phyloP scores from a whole-genome alignment of 2,797 vertebrate species.

The Philypnodon macrostomus region DNA sequence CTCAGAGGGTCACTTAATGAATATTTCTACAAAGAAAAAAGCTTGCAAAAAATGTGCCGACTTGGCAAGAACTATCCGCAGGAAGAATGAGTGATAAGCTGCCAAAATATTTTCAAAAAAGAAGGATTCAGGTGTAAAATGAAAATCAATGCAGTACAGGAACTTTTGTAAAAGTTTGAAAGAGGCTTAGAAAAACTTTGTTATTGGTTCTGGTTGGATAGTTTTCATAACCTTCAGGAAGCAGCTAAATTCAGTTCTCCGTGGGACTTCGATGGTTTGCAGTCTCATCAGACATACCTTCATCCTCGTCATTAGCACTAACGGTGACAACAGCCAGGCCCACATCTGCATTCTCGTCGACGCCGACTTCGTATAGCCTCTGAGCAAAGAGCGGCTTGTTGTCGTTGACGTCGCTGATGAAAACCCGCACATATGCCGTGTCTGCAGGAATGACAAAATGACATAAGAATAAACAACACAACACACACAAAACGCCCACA shows the following conservation, averaged over 20 bases:
- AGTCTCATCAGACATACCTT: slow-evolving; percentile 75
- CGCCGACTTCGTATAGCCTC: slow-evolving; percentile 81
- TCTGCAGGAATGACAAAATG: slow-evolving; percentile 72
- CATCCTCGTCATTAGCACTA: slow-evolving; percentile 85
- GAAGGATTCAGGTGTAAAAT: slow-evolving; percentile 7
- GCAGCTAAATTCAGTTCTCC: slow-evolving; percentile 20
- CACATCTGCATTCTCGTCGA: slow-evolving; percentile 87
- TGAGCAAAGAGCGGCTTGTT: slow-evolving; percentile 87
- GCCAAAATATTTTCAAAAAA: slow-evolving; percentile 26
- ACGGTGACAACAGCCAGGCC: slow-evolving; percentile 81
- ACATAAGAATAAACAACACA: slow-evolving; percentile 57
- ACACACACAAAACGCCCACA: slow-evolving; percentile 2
- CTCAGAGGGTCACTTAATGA: slow-evolving; percentile 39
- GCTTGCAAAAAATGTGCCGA: slow-evolving; percentile 18
- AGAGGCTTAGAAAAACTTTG: slow-evolving; percentile 27
- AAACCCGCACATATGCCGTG: slow-evolving; percentile 84
- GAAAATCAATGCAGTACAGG: slow-evolving; percentile 15
- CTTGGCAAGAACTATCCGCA: slow-evolving; percentile 28
- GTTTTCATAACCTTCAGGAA: slow-evolving; percentile 39
- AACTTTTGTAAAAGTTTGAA: slow-evolving; percentile 24
- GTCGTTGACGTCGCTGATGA: slow-evolving; percentile 90
- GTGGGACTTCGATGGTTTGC: slow-evolving; percentile 12
- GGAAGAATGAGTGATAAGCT: slow-evolving; percentile 21
- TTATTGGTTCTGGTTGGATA: slow-evolving; percentile 24
- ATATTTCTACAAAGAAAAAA: slow-evolving; percentile 30